These are phyloP conservation scores for Crossocerus cetratus DNA, from an alignment of 2,888 invertebrate genomes.

Conservation along the genomic window DNA sequence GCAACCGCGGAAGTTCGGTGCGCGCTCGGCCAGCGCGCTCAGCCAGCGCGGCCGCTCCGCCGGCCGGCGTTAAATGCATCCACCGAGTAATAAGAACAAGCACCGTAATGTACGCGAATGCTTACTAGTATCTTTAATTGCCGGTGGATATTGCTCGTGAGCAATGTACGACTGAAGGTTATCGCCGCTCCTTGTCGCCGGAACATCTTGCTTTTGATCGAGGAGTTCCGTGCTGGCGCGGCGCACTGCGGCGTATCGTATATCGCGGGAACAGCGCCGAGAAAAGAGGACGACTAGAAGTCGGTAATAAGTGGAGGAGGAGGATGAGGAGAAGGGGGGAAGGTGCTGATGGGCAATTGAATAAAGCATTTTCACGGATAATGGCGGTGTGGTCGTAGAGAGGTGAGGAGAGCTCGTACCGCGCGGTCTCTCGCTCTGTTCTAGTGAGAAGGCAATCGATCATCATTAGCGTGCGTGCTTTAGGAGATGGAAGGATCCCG, in stretches of 20 bases:
- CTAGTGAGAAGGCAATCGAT: constrained; percentile 64
- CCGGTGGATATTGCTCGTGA: constrained; percentile 9
- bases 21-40: constrained; percentile 8
- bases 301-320: background rate
- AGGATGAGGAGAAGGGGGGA: constrained; percentile 39
- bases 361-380: constrained; percentile 50
- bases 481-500: constrained; percentile 14
- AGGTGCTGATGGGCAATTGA: constrained; percentile 47
- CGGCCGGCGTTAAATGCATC: constrained; percentile 16
- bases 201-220: constrained; percentile 5
- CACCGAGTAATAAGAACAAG: constrained; percentile 26
- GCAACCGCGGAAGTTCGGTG: constrained; percentile 26
- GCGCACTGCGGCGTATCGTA: too few relatives aligned
- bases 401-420: constrained; percentile 23
- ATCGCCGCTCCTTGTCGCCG: background rate
- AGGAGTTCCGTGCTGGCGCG: background rate
- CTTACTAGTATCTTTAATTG: constrained; percentile 17
- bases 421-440: constrained; percentile 37
- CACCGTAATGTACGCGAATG: constrained; percentile 12
- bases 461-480: constrained; percentile 61
- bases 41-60: too few relatives aligned
- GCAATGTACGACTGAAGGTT: background rate
- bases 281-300: background rate
- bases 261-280: background rate
- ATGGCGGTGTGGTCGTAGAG: constrained; percentile 21